Conservation (phyloP, 2,888 invertebrate genomes). For the Morinoia aosen region DNA sequence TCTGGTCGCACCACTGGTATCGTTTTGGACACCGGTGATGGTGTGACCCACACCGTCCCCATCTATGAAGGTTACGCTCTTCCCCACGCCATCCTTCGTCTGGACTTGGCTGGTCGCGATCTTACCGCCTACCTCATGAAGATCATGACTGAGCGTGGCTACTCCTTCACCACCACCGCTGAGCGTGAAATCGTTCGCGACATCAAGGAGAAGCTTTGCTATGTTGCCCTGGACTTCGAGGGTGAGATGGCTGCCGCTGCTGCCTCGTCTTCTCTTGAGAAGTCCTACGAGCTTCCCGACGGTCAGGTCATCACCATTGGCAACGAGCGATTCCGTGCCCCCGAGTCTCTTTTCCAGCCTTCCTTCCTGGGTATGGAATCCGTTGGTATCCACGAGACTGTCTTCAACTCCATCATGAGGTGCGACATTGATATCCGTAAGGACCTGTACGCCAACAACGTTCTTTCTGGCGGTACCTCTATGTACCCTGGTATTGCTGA, state of each 20-base stretch:
- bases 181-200: slow-evolving; percentile 56
- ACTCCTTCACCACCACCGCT: slow-evolving; percentile 55
- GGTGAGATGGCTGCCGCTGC: slow-evolving; percentile 80
- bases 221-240: slow-evolving; percentile 56
- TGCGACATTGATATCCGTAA: slow-evolving; percentile 69
- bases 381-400: slow-evolving; percentile 59
- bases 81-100: slow-evolving; percentile 59
- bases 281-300: slow-evolving; percentile 46
- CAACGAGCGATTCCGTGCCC: slow-evolving; percentile 90
- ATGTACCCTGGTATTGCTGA: slow-evolving; percentile 95
- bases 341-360: slow-evolving; percentile 80
- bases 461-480: slow-evolving; percentile 75
- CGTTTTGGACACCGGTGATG: slow-evolving; percentile 60
- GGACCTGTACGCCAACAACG: slow-evolving; percentile 48
- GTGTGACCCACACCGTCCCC: slow-evolving; percentile 62
- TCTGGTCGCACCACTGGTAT: slow-evolving; percentile 57
- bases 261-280: slow-evolving; percentile 77
- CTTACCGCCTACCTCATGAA: slow-evolving; percentile 79
- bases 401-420: slow-evolving; percentile 69
- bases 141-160: slow-evolving; percentile 57
- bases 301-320: slow-evolving; percentile 30
- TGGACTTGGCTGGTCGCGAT: slow-evolving; percentile 49
- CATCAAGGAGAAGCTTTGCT: slow-evolving; percentile 59
- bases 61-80: slow-evolving; percentile 61
- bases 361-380: slow-evolving; percentile 74